Evolutionary conservation across 2,888 invertebrate genomes (phyloP), one percentile per base, ranked within the genome.

Genomic region (Drosophila atroscutellata): DNA sequence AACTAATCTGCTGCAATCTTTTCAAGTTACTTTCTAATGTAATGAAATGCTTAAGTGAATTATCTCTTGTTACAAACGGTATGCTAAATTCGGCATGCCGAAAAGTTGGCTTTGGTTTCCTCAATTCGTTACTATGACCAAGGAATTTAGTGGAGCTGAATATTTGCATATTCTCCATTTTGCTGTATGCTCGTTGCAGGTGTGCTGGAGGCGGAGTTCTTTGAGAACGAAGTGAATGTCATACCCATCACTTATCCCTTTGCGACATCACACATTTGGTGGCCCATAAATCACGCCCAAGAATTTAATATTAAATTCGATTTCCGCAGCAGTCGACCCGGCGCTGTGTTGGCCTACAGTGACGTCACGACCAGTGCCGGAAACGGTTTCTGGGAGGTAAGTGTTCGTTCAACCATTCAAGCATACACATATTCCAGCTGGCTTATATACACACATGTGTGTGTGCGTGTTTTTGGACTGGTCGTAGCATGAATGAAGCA

Each of bases 191-290:
- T 58, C 59, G 51, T 69, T 68, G 76, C 91, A 92, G 95, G 97
- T 45, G 95, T 97, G 9, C 93, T 98, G 75, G 95, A 96, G 86
- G 97, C 97, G 4, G 97, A 97, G 91, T 97, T 97, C 89, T 95
- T 96, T 89, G 97, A 97, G 90, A 95, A 95, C 59, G 96, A 97
- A 92, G 97, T 97, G 28, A 96, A 96, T 92, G 96, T 97, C 62
- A 97, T 98, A 91, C 98, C 98, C 42, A 96, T 98, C 86, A 98
- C 98, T 42, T 97, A 97, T 93, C 97, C 98, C 59, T 98, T 98
- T 92, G 96, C 97, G 70, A 97, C 97, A 58, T 97, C 97, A 75
- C 97, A 97, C 93, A 97, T 97, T 92, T 96, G 97, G 96, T 97
- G 97, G 97, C 97, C 97, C 55, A 95, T 96, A 92, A 95, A 95